Base-by-base conservation (phyloP, 2,797 vertebrate genomes). In the Lateolabrax maculatus region DNA sequence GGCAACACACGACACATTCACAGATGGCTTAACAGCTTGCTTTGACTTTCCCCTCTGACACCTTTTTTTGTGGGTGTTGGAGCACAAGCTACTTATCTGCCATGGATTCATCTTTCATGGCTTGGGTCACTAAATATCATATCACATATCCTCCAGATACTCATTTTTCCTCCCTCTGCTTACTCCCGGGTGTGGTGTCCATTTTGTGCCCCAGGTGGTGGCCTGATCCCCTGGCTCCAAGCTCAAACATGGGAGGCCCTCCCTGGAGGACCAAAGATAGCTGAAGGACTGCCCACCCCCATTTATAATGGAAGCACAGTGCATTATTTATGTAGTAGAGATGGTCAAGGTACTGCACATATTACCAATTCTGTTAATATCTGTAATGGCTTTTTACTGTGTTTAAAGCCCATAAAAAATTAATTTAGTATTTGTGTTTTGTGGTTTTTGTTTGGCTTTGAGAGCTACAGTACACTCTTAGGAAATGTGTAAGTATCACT, bases 11-110 rank as follows among this genome's bases (percentile, higher is more conserved):
- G 15, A 52, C 74, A 69, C 51, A 58, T 37, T 76, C 61, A 74
- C 92, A 93, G 92, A 93, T 93, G 92, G 90, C 55, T 62, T 63
- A 90, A 89, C 92, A 92, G 92, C 91, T 93, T 93, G 88, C 83
- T 84, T 80, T 75, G 75, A 87, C 71, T 83, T 71, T 80, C 84
- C 85, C 87, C 85, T 80, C 75, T 69, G 87, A 93, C 84, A 86
- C 79, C 46, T 84, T 83, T 75, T 65, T 84, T 69, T 75, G 52
- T 77, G 71, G 68, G 52, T 9, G 31, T 81, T 71, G 52, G 61
- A 78, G 80, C 71, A 79, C 64, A 70, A 52, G 71, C 65, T 83
- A 67, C 77, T 70, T 61, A 74, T 90, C 89, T 1, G 19, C 76
- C 44, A 69, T 11, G n/a, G 62, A 86, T 81, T 79, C 71, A 75